These are phyloP conservation scores for Caerostris darwini DNA, from an alignment of 1,140 invertebrate species.

Conservation along the genomic window DNA sequence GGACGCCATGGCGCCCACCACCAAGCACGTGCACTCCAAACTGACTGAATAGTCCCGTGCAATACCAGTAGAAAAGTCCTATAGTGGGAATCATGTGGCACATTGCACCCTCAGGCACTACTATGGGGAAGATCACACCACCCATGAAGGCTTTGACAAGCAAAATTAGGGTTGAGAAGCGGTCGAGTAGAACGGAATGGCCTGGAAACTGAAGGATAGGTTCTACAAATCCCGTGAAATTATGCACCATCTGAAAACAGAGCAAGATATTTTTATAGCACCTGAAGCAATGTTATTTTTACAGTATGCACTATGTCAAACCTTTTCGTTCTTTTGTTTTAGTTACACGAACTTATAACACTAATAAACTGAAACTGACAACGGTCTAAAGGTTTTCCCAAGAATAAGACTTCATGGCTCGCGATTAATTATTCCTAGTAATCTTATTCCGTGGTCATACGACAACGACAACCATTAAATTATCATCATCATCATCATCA, in stretches of 20 bases:
- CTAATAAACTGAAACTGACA: too few relatives aligned
- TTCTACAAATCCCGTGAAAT: not conserved
- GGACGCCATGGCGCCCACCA: not conserved
- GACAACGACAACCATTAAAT: too few relatives aligned
- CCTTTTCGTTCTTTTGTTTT: too few relatives aligned
- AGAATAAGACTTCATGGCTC: too few relatives aligned
- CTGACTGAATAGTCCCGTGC: not conserved
- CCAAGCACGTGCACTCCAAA: not conserved
- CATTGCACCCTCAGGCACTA: not conserved
- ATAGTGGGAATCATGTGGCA: not conserved
- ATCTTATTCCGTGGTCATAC: too few relatives aligned
- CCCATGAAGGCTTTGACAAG: not conserved
- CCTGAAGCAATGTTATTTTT: too few relatives aligned
- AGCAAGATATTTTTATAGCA: not conserved
- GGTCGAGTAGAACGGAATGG: not conserved
- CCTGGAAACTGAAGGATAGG: not conserved
- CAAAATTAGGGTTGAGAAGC: not conserved
- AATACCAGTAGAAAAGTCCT: not conserved
- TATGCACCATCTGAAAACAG: not conserved
- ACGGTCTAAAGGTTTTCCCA: too few relatives aligned
- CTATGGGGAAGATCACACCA: not conserved
- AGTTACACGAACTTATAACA: too few relatives aligned
- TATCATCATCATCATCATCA: too few relatives aligned
- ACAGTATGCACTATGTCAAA: too few relatives aligned
- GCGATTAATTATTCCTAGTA: too few relatives aligned